Conservation (phyloP, 1,140 invertebrate genomes). For the Trichonephila inaurata region DNA sequence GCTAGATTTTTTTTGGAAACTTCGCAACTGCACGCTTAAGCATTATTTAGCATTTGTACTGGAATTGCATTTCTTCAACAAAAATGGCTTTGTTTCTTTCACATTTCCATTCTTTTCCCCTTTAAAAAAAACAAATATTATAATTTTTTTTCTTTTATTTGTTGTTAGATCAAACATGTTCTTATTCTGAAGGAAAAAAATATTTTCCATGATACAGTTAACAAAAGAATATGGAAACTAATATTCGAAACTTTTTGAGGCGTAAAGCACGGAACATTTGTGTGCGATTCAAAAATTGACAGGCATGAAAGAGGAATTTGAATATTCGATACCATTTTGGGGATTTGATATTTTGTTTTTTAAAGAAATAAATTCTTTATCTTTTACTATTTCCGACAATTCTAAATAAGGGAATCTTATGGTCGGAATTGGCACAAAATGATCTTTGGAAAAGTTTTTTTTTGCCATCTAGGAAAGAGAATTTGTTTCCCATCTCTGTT, state of each 20-base stretch:
- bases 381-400: background rate
- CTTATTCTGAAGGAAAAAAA: background rate
- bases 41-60: background rate
- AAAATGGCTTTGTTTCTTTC: background rate
- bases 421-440: no score
- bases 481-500: no score
- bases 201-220: background rate
- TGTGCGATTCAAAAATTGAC: background rate
- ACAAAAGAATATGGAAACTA: background rate
- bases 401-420: background rate
- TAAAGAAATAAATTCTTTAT: background rate
- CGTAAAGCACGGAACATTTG: background rate
- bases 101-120: background rate
- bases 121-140: background rate
- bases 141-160: background rate
- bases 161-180: background rate
- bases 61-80: background rate
- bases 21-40: background rate
- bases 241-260: conserved; percentile 31
- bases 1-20: background rate
- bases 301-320: background rate
- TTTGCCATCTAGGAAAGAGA: no score
- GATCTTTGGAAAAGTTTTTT: no score
- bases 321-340: background rate
- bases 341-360: background rate